These are phyloP conservation scores for Mylabris sibirica DNA, from an alignment of 2,888 invertebrate genomes.

Conservation along the genomic window DNA sequence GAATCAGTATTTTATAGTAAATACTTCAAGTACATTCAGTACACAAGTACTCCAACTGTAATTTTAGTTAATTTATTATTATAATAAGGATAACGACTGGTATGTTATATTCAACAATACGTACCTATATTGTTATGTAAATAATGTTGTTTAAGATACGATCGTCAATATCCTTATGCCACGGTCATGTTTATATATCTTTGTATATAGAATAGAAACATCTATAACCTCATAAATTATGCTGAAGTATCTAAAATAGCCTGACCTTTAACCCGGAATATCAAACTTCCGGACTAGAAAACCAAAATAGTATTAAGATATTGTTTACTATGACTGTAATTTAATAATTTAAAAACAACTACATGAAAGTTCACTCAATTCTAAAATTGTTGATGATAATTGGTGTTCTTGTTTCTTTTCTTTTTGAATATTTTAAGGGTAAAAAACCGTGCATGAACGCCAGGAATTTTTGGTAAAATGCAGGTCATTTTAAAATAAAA, in stretches of 20 bases:
- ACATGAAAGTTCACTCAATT: too few species aligned
- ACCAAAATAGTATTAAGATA: neutral
- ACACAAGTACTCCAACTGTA: slow-evolving; percentile 5
- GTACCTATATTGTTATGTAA: slow-evolving; percentile 19
- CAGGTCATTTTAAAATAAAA: slow-evolving; percentile 38
- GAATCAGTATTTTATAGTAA: too few species aligned
- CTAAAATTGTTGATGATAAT: slow-evolving; percentile 4
- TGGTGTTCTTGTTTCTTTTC: neutral
- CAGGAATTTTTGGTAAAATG: slow-evolving; percentile 36
- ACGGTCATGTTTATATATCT: slow-evolving; percentile 16
- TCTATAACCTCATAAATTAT: slow-evolving; percentile 16
- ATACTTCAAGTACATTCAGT: slow-evolving; percentile 3
- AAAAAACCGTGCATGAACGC: slow-evolving; percentile 21
- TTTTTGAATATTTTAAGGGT: neutral
- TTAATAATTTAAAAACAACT: neutral
- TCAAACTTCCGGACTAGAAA: slow-evolving; percentile 6
- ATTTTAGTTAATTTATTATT: slow-evolving; percentile 1
- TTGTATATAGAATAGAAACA: neutral
- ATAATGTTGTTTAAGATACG: slow-evolving; percentile 18
- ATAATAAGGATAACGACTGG: neutral
- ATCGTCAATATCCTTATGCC: slow-evolving; percentile 18
- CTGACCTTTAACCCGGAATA: slow-evolving; percentile 16
- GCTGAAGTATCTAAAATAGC: slow-evolving; percentile 14
- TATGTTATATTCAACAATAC: slow-evolving; percentile 14
- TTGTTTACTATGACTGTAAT: too few species aligned